Evolutionary conservation across 2,888 invertebrate species (phyloP), one percentile per base, ranked within the genome.

Genomic region (Nesidiocoris tenuis): DNA sequence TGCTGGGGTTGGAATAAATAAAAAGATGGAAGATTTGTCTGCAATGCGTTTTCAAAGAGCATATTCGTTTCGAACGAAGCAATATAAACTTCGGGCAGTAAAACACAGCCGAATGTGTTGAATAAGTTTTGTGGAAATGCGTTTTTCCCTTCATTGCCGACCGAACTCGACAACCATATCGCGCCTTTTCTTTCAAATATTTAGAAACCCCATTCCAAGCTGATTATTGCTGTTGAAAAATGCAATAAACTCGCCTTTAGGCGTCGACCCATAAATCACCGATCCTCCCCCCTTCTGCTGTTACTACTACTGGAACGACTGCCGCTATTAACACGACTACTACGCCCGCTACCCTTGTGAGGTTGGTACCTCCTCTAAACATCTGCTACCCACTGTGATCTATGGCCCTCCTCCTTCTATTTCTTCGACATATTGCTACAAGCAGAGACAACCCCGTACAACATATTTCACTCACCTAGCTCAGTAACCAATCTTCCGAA

Each of bases 151-250:
- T 64, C 17, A 24, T 64, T 64, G 25, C 23, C 23, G n/a, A 24
- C 7, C 17, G 64, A 39, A 19, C 39, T 19, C 65, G 18, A n/a
- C n/a, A n/a, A 24, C 23, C 39, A 2, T n/a, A 21, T 21, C 19
- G 1, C 67, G 67, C 17, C 39, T 18, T 56, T 67, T 67, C 67
- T 65, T 65, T 67, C 67, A 67, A 70, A 70, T 70, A 70, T 70
- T 70, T 70, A 70, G 59, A 70, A 70, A 70, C 57, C 25, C 70
- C 57, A 59, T 70, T 39, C 59, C 57, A 70, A 70, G 57, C 70
- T 70, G 57, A 70, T 70, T 70, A 70, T 70, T 70, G 70, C 70
- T 70, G 70, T 70, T 70, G 54, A 70, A 70, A 70, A 70, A 70
- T 70, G 70, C 70, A 70, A 70, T 70, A 70, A 70, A 70, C 57